Conservation (phyloP, 2,797 vertebrate genomes). For the Pipistrellus pipistrellus region DNA sequence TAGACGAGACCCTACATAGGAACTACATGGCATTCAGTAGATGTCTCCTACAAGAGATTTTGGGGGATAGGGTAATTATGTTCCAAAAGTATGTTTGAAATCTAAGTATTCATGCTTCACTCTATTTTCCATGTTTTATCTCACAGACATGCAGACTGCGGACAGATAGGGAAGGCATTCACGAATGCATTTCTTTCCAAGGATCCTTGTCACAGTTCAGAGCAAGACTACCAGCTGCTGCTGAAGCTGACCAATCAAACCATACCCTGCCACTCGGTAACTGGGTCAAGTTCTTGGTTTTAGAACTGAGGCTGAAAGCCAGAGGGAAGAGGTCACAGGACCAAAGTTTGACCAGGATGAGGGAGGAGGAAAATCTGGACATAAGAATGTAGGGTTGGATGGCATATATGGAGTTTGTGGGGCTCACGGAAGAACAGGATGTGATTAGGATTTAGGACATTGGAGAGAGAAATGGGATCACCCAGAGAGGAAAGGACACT, state of each 20-base stretch:
- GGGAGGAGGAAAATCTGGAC: not conserved
- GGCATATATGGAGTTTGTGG: not conserved
- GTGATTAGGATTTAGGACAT: not conserved
- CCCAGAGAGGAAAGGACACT: not conserved
- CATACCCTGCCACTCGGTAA: conserved; percentile 88
- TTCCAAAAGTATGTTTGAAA: not conserved
- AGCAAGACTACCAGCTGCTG: conserved; percentile 87
- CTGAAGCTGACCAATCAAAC: conserved; percentile 75
- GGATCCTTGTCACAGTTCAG: conserved; percentile 85
- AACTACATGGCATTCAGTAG: too few species aligned
- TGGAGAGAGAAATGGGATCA: not conserved
- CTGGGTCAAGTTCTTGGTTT: not conserved
- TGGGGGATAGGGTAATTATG: not conserved
- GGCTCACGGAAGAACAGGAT: not conserved
- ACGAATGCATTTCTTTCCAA: conserved; percentile 86
- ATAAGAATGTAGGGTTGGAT: not conserved
- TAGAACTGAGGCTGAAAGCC: not conserved
- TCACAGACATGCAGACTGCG: conserved; percentile 85
- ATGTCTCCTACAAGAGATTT: not conserved
- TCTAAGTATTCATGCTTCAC: not conserved
- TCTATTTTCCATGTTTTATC: conserved; percentile 40
- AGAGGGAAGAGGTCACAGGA: not conserved
- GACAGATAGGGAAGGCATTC: conserved; percentile 84
- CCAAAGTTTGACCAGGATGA: not conserved
- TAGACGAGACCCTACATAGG: rapidly evolving